Conservation (phyloP, 2,113 vertebrate genomes). For the Myrmecobius fasciatus region DNA sequence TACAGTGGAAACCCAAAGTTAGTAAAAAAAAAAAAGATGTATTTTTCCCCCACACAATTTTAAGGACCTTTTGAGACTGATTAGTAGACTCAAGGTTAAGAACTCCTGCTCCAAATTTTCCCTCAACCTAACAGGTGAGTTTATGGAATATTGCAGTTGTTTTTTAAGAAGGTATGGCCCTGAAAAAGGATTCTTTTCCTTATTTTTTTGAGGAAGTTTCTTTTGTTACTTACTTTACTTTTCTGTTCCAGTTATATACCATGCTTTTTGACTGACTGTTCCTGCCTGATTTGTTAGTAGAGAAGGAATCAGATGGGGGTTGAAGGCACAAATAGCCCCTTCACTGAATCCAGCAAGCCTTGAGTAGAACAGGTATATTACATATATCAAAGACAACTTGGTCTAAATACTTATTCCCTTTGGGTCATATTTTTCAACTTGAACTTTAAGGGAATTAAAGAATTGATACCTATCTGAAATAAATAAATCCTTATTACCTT, state of each 20-base stretch:
- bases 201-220: neutral
- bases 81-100: neutral
- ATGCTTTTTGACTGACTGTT: neutral
- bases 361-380: neutral
- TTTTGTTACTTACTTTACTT: neutral
- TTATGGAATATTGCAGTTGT: neutral
- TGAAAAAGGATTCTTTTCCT: neutral
- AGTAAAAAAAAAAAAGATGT: neutral
- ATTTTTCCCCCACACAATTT: neutral
- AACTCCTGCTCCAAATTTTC: neutral
- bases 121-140: neutral
- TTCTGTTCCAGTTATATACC: neutral
- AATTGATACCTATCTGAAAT: conserved; percentile 17
- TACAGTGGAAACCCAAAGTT: neutral
- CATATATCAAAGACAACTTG: neutral
- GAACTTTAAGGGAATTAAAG: conserved; percentile 20
- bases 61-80: neutral
- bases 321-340: neutral
- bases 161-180: neutral
- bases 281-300: neutral
- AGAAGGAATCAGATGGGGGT: neutral
- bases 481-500: conserved; percentile 16
- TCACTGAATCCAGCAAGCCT: neutral
- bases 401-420: conserved; percentile 16
- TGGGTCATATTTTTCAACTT: conserved; percentile 28